Percentiles rank a stretch among this genome's conserved stretches.
Evolutionary conservation across 2,113 vertebrate genomes (phyloP).

Genomic region (Lagenorhynchus albirostris): DNA sequence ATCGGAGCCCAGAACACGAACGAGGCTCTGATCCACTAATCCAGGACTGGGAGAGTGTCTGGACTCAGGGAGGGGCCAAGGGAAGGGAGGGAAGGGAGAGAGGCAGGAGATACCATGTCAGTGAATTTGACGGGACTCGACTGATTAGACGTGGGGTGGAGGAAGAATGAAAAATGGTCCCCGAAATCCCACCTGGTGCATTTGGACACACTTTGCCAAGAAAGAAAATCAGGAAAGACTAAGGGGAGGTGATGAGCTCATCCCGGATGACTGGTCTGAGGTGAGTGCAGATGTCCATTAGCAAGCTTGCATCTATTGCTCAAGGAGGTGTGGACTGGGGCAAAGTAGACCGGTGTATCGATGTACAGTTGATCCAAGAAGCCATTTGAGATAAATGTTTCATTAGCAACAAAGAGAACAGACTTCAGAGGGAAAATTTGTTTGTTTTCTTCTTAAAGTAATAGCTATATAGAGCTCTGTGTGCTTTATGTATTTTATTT

Average conservation of each 20-base stretch:
- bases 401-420: neutral
- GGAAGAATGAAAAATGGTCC: neutral
- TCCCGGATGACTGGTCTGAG: neutral
- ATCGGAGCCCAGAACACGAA: neutral
- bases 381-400: neutral
- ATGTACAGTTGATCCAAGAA: rapidly evolving
- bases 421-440: neutral
- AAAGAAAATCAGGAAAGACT: neutral
- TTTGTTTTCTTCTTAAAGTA: neutral
- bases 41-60: neutral
- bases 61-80: neutral
- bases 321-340: neutral
- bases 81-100: neutral
- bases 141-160: neutral
- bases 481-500: neutral
- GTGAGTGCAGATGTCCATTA: neutral
- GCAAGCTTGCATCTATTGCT: neutral
- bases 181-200: neutral
- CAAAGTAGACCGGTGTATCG: rapidly evolving
- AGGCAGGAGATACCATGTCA: neutral
- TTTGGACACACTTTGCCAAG: neutral
- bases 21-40: neutral
- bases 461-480: neutral
- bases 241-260: neutral
- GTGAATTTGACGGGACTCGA: neutral